Percentiles rank a stretch among this genome's conserved stretches.
Conservation (phyloP, 2,888 invertebrate genomes). For the Xestobium rufovillosum region DNA sequence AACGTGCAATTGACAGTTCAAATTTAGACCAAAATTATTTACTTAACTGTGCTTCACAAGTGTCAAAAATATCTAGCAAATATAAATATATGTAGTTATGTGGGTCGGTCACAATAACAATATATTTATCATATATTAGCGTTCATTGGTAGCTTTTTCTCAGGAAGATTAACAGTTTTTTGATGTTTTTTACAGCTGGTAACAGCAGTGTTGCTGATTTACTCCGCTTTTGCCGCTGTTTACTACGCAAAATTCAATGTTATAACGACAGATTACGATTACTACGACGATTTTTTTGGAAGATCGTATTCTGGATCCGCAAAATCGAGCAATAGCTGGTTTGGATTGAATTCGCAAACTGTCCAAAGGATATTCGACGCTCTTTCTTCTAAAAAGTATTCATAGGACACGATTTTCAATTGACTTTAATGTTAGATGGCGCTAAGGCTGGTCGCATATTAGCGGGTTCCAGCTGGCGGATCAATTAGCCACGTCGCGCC, state of each 20-base stretch:
- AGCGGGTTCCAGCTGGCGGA: too few species aligned
- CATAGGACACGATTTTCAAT: too few species aligned
- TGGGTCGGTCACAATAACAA: constrained; percentile 2
- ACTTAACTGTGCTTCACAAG: too few species aligned
- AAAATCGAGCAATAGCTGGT: constrained; percentile 35
- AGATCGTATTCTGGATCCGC: constrained; percentile 49
- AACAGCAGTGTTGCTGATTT: constrained; percentile 71
- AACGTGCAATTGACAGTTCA: constrained; percentile 1
- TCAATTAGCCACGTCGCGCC: too few species aligned
- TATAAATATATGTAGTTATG: neutral
- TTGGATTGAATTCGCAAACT: constrained; percentile 54
- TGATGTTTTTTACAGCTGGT: constrained; percentile 56
- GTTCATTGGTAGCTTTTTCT: constrained; percentile 3
- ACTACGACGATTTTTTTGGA: constrained; percentile 60
- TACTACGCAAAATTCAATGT: constrained; percentile 85
- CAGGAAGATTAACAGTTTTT: constrained; percentile 7
- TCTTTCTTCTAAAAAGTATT: constrained; percentile 44
- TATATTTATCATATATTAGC: constrained; percentile 3
- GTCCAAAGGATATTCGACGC: constrained; percentile 63
- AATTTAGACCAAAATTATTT: constrained; percentile 6
- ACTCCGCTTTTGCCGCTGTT: constrained; percentile 78
- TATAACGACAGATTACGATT: constrained; percentile 66
- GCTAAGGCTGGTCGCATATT: too few species aligned
- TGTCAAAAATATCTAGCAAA: too few species aligned
- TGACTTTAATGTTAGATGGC: too few species aligned